Conservation (phyloP, 2,888 invertebrate species). For the Papilio protenor region DNA sequence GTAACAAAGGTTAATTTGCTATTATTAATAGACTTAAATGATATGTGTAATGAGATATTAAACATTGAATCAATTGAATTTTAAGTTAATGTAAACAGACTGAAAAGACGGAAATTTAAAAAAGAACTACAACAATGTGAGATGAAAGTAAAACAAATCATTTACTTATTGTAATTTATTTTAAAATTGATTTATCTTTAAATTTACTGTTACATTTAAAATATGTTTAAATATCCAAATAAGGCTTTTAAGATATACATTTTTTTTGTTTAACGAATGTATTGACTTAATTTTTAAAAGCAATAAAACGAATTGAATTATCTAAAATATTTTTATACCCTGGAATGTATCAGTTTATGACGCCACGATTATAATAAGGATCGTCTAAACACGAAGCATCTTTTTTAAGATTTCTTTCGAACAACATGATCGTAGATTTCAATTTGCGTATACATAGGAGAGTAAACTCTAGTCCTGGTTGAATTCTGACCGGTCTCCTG, state of each 20-base stretch:
- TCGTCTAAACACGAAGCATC: neutral
- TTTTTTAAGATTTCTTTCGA: constrained; percentile 79
- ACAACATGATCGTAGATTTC: constrained; percentile 92
- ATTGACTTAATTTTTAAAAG: constrained; percentile 8
- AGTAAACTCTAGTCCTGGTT: constrained; percentile 85
- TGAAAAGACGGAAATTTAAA: neutral
- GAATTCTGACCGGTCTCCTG: constrained; percentile 87
- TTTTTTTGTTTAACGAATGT: neutral
- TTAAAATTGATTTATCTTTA: neutral
- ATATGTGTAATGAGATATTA: neutral
- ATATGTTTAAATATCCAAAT: neutral
- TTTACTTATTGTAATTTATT: neutral
- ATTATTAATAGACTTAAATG: neutral
- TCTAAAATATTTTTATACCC: neutral
- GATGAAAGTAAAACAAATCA: neutral
- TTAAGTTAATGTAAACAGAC: neutral
- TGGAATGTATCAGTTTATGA: neutral
- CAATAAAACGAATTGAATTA: constrained; percentile 11
- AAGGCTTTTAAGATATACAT: constrained; percentile 6
- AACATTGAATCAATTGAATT: neutral
- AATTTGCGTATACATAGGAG: constrained; percentile 88
- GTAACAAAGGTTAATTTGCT: neutral
- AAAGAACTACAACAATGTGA: neutral
- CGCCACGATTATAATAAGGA: neutral
- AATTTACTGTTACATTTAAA: neutral